phyloP scores from a whole-genome alignment of 2,113 vertebrate species.

The Dipodomys stephensi region DNA sequence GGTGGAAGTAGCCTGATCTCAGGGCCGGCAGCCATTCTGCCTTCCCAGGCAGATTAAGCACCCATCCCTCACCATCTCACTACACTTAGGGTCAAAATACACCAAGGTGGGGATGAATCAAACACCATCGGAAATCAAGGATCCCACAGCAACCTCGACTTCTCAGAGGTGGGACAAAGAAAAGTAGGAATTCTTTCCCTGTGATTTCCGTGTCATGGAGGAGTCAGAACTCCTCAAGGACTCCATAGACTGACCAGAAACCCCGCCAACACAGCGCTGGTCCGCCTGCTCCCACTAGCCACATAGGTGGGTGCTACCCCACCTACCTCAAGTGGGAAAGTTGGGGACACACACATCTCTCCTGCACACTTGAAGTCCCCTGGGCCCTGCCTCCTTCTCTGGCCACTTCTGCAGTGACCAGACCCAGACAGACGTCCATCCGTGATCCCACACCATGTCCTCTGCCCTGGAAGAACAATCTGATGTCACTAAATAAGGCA shows the following conservation, averaged over 20 bases:
- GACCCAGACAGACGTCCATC: rapidly evolving
- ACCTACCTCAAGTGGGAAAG: not conserved
- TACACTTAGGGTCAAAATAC: not conserved
- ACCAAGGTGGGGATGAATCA: rapidly evolving
- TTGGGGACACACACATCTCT: not conserved
- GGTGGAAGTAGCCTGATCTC: no score
- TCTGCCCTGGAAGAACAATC: not conserved
- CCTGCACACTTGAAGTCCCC: not conserved
- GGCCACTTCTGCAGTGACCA: not conserved
- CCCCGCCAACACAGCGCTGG: no score
- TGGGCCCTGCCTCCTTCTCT: not conserved
- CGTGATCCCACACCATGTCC: rapidly evolving
- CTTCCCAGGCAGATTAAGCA: not conserved
- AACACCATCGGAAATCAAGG: not conserved
- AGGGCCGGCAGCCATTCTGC: no score
- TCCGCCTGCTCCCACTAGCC: no score
- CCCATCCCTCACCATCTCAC: not conserved
- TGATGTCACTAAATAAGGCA: not conserved
- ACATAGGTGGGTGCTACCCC: no score
- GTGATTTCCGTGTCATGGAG: no score
- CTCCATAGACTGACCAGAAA: no score
- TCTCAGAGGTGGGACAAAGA: not conserved
- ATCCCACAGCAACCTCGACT: not conserved
- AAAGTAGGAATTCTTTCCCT: no score
- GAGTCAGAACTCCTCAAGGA: no score